A percentile compares a stretch with the other conserved stretches of the same genome.
These are phyloP conservation scores for Brachionus sp. DNA, from an alignment of 1,140 invertebrate species.

Conservation along the genomic window DNA sequence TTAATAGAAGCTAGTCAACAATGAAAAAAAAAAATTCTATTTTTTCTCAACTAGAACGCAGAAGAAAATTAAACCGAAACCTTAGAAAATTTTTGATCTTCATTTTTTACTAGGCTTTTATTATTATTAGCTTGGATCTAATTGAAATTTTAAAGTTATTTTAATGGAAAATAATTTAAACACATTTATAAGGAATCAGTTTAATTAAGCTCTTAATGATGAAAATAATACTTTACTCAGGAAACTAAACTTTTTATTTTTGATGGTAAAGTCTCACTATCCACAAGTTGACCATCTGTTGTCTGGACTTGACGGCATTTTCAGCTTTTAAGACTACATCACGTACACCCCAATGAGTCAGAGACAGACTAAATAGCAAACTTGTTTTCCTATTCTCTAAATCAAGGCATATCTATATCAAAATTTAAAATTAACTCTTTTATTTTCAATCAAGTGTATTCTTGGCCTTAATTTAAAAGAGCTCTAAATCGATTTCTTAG, in stretches of 20 bases:
- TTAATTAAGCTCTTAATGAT: neutral
- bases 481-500: too few relatives aligned
- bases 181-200: neutral
- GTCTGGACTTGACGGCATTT: neutral
- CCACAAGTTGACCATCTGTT: neutral
- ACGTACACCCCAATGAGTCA: neutral
- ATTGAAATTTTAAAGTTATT: neutral
- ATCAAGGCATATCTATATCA: neutral
- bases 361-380: neutral
- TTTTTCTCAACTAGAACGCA: neutral
- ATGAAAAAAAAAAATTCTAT: neutral
- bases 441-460: too few relatives aligned
- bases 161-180: constrained; percentile 6
- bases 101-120: neutral
- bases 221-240: neutral
- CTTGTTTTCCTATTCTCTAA: neutral
- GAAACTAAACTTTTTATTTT: neutral
- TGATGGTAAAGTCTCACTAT: neutral
- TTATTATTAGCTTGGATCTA: neutral
- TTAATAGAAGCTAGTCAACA: neutral
- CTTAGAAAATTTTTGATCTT: neutral
- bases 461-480: neutral
- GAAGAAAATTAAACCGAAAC: neutral
- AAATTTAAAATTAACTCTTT: too few relatives aligned
- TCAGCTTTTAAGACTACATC: neutral